Evolutionary conservation across 2,888 invertebrate genomes (phyloP), one percentile per base, ranked within the genome.

Genomic region (Aleiodes alternator): DNA sequence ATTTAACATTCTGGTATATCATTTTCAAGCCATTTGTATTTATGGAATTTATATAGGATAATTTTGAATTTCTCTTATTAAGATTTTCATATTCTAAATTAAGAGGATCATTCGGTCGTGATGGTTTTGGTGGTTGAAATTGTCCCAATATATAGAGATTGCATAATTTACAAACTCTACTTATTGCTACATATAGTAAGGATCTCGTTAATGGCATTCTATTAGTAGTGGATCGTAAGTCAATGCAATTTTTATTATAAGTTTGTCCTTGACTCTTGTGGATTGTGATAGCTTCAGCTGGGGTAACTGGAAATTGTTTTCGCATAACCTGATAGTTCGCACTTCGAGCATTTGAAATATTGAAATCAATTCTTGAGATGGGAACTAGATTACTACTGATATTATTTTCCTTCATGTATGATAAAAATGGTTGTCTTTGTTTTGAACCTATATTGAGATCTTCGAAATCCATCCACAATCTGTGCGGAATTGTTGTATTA

Each of bases 211-310:
- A 23, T 23, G 23, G 23, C 23, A 23, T 23, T 23, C 23, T 23
- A 23, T 23, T 23, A 29, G 23, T 3, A 43, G 31, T 38, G 0
- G 0, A 7, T 38, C 38, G 11, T 6, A 38, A 14, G 9, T 38
- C 34, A 7, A 61, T 14, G 14, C 61, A 38, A n/a, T 43, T 14
- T 12, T 61, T 34, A n/a, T 38, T 16, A 6, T 64, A 64, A 1
- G 72, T 72, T 64, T 64, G 64, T 7, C 72, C 72, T 72, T 72
- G 72, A 64, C 50, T 51, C 14, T 72, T 72, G 4, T 72, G 72
- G 14, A 61, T 48, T 51, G 72, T 61, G 0, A 50, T 61, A 50
- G 29, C 61, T 72, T 59, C 72, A n/a, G 48, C 56, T 9, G 72
- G 72, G 31, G 50, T 23, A 14, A 72, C 31, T 16, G 64, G 72